Percentiles rank a stretch among this genome's conserved stretches.
These are phyloP conservation scores for Hirtodrosophila histrioides DNA, from an alignment of 2,888 invertebrate species.

Conservation along the genomic window DNA sequence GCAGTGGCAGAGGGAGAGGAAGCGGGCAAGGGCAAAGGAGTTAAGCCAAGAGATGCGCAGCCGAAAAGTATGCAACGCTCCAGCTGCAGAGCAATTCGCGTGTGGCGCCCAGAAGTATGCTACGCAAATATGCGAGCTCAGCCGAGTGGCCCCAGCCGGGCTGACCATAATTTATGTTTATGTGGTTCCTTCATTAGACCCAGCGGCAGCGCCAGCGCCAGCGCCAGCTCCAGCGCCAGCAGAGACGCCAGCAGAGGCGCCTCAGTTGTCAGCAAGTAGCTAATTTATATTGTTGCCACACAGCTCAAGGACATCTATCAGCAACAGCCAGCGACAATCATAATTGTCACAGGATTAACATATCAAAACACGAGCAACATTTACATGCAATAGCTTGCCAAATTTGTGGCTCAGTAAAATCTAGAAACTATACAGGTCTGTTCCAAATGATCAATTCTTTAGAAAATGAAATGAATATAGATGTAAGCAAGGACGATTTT, in stretches of 20 bases:
- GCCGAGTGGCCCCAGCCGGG: constrained; percentile 16
- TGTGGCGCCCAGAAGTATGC: constrained; percentile 65
- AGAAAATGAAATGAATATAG: too few species aligned
- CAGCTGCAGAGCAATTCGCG: constrained; percentile 28
- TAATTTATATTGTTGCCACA: constrained; percentile 60
- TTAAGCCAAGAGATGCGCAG: constrained; percentile 18
- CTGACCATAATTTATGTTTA: constrained; percentile 72
- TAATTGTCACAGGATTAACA: constrained; percentile 9
- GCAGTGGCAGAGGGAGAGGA: too few species aligned
- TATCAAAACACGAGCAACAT: too few species aligned
- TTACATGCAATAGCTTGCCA: too few species aligned
- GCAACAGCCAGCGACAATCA: not conserved
- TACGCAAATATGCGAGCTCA: constrained; percentile 68
- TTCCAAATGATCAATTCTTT: too few species aligned
- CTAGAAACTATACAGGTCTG: too few species aligned
- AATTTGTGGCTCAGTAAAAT: too few species aligned
- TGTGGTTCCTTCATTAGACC: constrained; percentile 71
- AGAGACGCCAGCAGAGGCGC: constrained; percentile 6
- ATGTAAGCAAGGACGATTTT: too few species aligned
- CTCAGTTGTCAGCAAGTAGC: constrained; percentile 43
- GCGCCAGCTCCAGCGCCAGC: constrained; percentile 6
- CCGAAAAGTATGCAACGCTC: constrained; percentile 54
- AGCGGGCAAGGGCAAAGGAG: not conserved
- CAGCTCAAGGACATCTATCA: constrained; percentile 31
- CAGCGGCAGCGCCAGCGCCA: constrained; percentile 23